Percentiles rank a stretch among this genome's conserved stretches.
Evolutionary conservation across 2,888 invertebrate genomes (phyloP).

Genomic region (Ennomos fuscantarius): DNA sequence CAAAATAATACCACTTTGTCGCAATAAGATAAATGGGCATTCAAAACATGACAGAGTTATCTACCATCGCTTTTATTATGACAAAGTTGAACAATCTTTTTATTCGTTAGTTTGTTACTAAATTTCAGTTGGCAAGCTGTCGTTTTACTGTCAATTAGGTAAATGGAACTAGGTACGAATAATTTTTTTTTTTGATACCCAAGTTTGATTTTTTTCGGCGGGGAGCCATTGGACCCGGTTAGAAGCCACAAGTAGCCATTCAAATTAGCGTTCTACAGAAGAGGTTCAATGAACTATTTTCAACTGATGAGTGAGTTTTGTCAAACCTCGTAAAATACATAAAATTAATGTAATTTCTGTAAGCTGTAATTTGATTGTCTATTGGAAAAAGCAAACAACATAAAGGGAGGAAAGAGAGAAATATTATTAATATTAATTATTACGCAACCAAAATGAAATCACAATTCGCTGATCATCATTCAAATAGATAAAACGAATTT

Average conservation of each 20-base stretch:
- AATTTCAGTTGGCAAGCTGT: not conserved
- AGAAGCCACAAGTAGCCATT: no score
- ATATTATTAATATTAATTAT: slow-evolving; percentile 26
- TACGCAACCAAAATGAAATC: slow-evolving; percentile 35
- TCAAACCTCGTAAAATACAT: no score
- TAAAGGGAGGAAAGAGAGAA: not conserved
- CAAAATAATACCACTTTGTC: slow-evolving; percentile 2
- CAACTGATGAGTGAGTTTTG: no score
- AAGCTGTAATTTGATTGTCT: no score
- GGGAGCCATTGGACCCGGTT: no score
- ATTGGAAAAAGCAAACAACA: no score
- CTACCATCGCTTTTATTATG: not conserved
- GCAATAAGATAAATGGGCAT: not conserved
- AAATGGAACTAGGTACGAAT: slow-evolving; percentile 27
- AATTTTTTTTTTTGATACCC: slow-evolving; percentile 9
- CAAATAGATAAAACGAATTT: slow-evolving; percentile 39
- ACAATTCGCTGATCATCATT: slow-evolving; percentile 37
- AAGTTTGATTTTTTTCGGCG: no score
- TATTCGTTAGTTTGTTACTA: slow-evolving; percentile 18
- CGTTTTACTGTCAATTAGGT: slow-evolving; percentile 41
- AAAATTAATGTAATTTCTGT: no score
- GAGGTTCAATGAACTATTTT: no score
- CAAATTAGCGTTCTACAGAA: no score
- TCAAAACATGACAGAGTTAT: no score
- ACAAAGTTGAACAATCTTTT: not conserved